Evolutionary conservation across 2,113 vertebrate genomes (phyloP), one percentile per base, ranked within the genome.

Genomic region (Anas platyrhynchos): DNA sequence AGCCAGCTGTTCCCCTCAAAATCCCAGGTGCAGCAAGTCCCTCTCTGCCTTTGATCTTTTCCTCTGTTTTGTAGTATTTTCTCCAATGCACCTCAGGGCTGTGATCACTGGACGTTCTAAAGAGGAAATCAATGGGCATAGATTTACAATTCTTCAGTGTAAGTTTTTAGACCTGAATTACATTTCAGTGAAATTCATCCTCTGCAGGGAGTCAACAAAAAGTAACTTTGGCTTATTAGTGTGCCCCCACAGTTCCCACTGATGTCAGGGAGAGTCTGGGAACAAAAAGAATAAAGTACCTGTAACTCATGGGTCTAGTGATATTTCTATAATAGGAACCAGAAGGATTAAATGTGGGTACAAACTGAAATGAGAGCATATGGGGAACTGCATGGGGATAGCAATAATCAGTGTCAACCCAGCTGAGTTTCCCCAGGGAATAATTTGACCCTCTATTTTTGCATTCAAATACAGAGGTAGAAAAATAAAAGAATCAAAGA

Each of bases 91-190:
- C 58, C 58, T 79, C 38, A 78, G 52, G 48, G 32, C 27, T 75
- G 48, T 88, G 66, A 65, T 92, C 8, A 6, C n/a, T 84, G 68
- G 34, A 21, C 34, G 6, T 86, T 96, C 58, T 95, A 78, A 88
- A 71, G 34, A 88, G 77, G 62, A 96, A 96, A 96, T 95, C 88
- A 76, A 95, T 96, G 73, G n/a, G 20, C n/a, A 94, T 81, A 78
- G 93, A 96, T 95, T 96, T 94, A 85, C 89, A 93, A 74, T 85
- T 90, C 90, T 83, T 88, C 80, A 84, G 12, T 3, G 2, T 16
- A 65, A 68, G 48, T 66, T 84, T 96, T 93, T 84, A 88, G 88
- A 86, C 78, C 21, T 20, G 65, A 72, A 61, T 81, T 78, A 78
- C 23, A 16, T 84, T 94, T 94, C 65, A 62, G 54, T 48, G 77